Percentiles rank a stretch among this genome's conserved stretches.
phyloP scores from a whole-genome alignment of 2,113 vertebrate genomes.

The Malurus cyaneus region DNA sequence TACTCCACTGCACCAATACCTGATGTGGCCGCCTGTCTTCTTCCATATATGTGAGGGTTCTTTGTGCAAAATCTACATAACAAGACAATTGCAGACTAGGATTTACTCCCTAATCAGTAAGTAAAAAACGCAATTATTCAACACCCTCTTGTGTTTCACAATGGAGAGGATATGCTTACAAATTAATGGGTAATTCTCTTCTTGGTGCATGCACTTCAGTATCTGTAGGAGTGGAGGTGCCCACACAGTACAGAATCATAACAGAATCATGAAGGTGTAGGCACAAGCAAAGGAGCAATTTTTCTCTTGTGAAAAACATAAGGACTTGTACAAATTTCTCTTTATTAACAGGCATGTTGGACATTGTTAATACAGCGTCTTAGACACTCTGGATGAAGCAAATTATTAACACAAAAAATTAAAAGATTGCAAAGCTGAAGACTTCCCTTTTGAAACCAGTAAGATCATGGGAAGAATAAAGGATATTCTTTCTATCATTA shows the following conservation, averaged over 20 bases:
- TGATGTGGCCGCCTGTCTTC: background rate
- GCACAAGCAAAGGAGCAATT: background rate
- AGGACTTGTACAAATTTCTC: background rate
- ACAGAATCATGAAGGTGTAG: background rate
- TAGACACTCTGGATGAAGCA: background rate
- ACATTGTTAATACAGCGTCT: background rate
- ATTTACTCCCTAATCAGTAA: background rate
- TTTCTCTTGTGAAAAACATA: background rate
- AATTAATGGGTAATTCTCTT: conserved; percentile 9
- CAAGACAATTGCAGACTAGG: background rate
- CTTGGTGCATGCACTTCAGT: background rate
- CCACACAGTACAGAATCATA: background rate
- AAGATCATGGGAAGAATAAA: background rate
- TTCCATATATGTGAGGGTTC: background rate
- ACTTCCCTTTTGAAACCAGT: background rate
- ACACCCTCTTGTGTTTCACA: background rate
- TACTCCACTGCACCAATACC: background rate
- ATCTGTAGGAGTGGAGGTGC: background rate
- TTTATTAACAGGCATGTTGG: background rate
- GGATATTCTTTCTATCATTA: background rate
- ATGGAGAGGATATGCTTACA: background rate
- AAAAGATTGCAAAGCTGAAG: background rate
- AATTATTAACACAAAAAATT: background rate
- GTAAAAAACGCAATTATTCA: background rate
- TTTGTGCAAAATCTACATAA: background rate